Percentiles rank a stretch among this genome's conserved stretches.
These are phyloP conservation scores for Chironomus tepperi DNA, from an alignment of 1,140 invertebrate genomes.

Conservation along the genomic window DNA sequence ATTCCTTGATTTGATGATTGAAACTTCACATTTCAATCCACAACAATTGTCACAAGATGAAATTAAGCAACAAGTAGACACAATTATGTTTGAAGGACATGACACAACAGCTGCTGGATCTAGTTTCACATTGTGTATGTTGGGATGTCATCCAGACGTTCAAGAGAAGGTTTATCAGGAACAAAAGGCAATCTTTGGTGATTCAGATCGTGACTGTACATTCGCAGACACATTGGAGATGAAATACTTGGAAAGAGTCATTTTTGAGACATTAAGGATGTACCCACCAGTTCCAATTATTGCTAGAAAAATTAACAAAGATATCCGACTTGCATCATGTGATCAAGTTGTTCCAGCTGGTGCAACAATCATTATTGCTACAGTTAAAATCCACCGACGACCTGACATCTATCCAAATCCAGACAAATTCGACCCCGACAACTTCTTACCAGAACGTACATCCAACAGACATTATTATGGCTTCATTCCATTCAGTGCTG, in stretches of 20 bases:
- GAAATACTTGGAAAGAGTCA: conserved; percentile 68
- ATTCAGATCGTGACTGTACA: conserved; percentile 55
- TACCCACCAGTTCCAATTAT: conserved; percentile 72
- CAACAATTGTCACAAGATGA: conserved; percentile 44
- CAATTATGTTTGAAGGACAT: conserved; percentile 67
- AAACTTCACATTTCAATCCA: conserved; percentile 34
- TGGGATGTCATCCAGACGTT: conserved; percentile 51
- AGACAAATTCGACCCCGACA: conserved; percentile 78
- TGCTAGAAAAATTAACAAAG: conserved; percentile 55
- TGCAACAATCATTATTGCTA: conserved; percentile 58
- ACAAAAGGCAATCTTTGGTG: conserved; percentile 65
- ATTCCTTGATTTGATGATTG: conserved; percentile 54
- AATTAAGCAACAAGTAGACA: conserved; percentile 67
- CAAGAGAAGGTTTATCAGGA: conserved; percentile 44
- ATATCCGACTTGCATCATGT: conserved; percentile 45
- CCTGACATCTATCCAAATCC: conserved; percentile 74
- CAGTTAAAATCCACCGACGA: conserved; percentile 68
- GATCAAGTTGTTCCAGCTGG: conserved; percentile 46
- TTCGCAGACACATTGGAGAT: conserved; percentile 61
- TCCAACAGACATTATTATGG: conserved; percentile 74
- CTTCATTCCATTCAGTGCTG: conserved; percentile 84
- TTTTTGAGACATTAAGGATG: conserved; percentile 66
- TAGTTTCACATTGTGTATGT: conserved; percentile 49
- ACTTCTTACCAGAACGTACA: conserved; percentile 77
- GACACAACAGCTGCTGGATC: conserved; percentile 61